A percentile compares a stretch with the other conserved stretches of the same genome.
Conservation (phyloP, 2,797 vertebrate species). For the Manis pentadactyla region DNA sequence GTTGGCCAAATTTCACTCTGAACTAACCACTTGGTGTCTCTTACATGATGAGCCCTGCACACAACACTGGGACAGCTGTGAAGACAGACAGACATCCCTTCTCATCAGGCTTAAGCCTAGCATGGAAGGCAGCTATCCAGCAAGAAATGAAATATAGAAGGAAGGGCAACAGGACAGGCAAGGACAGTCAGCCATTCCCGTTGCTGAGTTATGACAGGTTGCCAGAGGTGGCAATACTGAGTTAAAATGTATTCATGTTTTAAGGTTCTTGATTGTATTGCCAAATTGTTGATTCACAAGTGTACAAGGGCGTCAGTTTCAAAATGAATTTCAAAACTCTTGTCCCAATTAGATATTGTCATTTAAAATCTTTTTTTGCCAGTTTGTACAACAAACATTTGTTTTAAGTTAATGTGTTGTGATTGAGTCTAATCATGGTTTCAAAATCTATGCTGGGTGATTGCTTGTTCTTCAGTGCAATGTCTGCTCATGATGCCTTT, state of each 20-base stretch:
- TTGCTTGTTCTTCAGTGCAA: neutral
- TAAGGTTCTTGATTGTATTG: neutral
- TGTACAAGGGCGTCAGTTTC: neutral
- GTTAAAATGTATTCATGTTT: neutral
- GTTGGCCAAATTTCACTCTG: neutral
- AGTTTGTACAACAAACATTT: neutral
- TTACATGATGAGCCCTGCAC: neutral
- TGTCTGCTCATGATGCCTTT: neutral
- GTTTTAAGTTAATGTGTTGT: conserved; percentile 13
- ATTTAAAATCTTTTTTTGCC: neutral
- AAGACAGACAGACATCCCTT: neutral
- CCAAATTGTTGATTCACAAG: neutral
- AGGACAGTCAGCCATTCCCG: neutral
- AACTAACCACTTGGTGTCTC: neutral
- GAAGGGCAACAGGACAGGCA: neutral
- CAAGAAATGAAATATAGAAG: neutral
- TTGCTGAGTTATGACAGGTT: neutral
- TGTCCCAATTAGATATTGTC: neutral
- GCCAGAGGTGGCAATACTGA: neutral
- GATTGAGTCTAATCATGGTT: neutral
- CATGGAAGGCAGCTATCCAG: neutral
- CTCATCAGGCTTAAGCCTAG: neutral
- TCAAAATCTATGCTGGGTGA: neutral
- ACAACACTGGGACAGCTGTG: neutral
- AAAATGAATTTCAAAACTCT: neutral